phyloP scores from a whole-genome alignment of 1,140 invertebrate genomes.

The Drosophila guanche region DNA sequence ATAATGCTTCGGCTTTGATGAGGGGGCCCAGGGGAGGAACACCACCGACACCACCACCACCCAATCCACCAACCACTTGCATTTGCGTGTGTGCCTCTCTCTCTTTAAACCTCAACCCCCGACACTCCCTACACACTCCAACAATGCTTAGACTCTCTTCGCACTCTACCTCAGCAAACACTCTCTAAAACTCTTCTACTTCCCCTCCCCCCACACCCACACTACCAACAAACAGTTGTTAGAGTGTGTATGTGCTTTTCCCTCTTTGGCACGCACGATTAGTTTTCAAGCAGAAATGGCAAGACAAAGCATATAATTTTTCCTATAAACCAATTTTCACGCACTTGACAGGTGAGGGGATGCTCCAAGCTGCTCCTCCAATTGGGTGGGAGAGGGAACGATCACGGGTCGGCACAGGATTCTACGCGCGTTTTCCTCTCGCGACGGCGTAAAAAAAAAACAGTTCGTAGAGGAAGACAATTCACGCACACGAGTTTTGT shows the following conservation, averaged over 20 bases:
- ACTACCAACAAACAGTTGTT: too few species aligned
- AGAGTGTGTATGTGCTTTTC: neutral
- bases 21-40: conserved; percentile 1
- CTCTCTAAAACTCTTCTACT: neutral
- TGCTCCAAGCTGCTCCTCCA: too few species aligned
- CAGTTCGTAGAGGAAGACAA: conserved; percentile 2
- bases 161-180: conserved; percentile 19
- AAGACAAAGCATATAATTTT: neutral
- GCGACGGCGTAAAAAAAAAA: conserved; percentile 15
- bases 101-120: conserved; percentile 12
- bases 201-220: too few species aligned
- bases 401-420: conserved; percentile 32
- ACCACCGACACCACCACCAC: conserved; percentile 24
- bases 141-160: neutral
- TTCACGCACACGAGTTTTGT: conserved; percentile 12
- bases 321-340: too few species aligned
- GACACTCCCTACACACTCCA: conserved; percentile 1
- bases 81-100: conserved; percentile 37
- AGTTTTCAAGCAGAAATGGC: conserved; percentile 33
- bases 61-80: conserved; percentile 71
- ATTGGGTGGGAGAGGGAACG: too few species aligned
- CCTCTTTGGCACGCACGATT: conserved; percentile 59
- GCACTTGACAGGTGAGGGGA: too few species aligned
- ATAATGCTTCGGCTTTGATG: conserved; percentile 8
- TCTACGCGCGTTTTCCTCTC: conserved; percentile 67